Evolutionary conservation across 1,140 invertebrate species (phyloP), one percentile per base, ranked within the genome.

Genomic region (Cydia fagiglandana): DNA sequence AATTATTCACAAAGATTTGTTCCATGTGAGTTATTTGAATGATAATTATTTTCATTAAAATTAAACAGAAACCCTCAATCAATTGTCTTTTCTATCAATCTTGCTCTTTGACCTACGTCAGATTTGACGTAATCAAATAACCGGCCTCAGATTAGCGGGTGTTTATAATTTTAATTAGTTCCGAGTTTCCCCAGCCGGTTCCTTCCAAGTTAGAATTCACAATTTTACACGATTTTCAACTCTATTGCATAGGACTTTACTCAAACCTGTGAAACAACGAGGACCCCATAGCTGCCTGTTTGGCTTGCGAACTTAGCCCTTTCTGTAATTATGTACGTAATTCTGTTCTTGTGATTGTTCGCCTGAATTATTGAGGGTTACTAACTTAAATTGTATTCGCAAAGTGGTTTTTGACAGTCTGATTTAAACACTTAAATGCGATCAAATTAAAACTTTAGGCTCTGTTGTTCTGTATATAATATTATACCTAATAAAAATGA

Each of bases 131-230:
- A 70, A 70, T 70, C 66, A 70, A 70, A 70, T 70, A 70, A 70
- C 66, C 30, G 13, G 66, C 66, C 28, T 70, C 66, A 70, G 66
- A 70, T 70, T 70, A 70, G 30, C 34, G 30, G 34, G 66, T 70
- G 66, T 70, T 70, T 70, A 70, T 70, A 70, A 70, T 70, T 70
- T 70, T 70, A 70, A 70, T 70, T 70, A 70, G 66, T 70, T 70
- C 66, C 66, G 66, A 15, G 34, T n/a, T 30, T 24, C 20, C 56
- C 56, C 20, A n/a, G 7, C 56, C n/a, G 7, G 17, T 61, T 24
- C 56, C 56, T 53, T 12, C 56, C 15, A 61, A 24, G 7, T 10
- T 61, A 17, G 10, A 53, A 53, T 17, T n/a, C 50, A 24, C 7
- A 24, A n/a, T 61, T 61, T 61, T 12, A 61, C 17, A 24, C 56